Evolutionary conservation across 2,797 vertebrate genomes (phyloP), one percentile per base, ranked within the genome.

Genomic region (Crocodylus rhombifer): DNA sequence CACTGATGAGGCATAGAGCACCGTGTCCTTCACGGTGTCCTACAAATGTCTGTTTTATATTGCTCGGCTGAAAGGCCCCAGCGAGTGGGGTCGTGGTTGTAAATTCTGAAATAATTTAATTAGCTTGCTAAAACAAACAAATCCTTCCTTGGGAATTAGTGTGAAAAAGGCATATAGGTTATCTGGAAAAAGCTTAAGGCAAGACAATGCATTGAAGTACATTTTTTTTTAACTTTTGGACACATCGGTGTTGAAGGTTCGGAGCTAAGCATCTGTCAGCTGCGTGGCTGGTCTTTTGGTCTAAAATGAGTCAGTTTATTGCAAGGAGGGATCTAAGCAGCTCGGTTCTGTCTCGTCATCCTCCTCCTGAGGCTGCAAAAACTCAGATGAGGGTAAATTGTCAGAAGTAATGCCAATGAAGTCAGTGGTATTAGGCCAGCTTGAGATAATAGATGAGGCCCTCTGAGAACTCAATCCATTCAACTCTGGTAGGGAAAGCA

Each of bases 31-130:
- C 71, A 15, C 62, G 12, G 4, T 11, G 36, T 62, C 4, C 36
- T 83, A 15, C 2, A 0, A 13, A 23, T 1, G 6, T 42, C 28
- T 87, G 0, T 18, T 84, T 14, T 17, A 1, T 6, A 28, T 60
- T 64, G 23, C 5, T 86, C 69, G n/a, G 16, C 33, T 87, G 69
- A 65, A 51, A 86, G 55, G 33, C 65, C 21, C 8, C 6, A 13
- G 64, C 3, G 5, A 36, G 42, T 55, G 63, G 57, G 71, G 30
- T 62, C 18, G 5, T 16, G 55, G 26, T 1, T 60, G n/a, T 20
- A 62, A 73, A n/a, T 76, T 84, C 69, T 84, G 69, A 33, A 78
- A 10, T 21, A 13, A 6, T 77, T 89, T 75, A 75, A 36, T 23
- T 80, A 33, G 3, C 2, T 1, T 58, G 16, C 26, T 55, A 76